Conservation (phyloP, 2,113 vertebrate species). For the Conger conger region DNA sequence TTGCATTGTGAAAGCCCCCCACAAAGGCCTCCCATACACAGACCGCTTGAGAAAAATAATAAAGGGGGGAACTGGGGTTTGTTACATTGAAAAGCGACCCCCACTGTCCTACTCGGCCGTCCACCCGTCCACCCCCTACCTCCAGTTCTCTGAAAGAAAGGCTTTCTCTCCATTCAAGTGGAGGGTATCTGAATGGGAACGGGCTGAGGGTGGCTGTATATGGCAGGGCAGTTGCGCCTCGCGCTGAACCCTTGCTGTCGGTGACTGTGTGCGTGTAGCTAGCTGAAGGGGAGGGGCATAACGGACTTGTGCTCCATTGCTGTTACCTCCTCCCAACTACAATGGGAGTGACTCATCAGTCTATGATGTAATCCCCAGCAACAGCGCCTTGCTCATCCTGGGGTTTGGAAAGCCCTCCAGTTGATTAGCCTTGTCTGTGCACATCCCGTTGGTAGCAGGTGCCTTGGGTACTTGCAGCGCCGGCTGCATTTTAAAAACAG, state of each 20-base stretch:
- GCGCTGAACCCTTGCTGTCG: neutral
- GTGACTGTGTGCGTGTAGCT: slow-evolving; percentile 1
- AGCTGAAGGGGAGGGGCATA: slow-evolving; percentile 21
- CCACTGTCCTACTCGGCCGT: neutral
- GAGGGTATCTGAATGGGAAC: slow-evolving; percentile 59
- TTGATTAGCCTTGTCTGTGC: slow-evolving; percentile 46
- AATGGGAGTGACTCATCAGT: slow-evolving; percentile 57
- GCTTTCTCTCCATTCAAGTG: slow-evolving; percentile 69
- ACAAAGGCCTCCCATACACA: slow-evolving; percentile 53
- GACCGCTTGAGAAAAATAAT: slow-evolving; percentile 50
- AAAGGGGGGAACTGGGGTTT: slow-evolving; percentile 46
- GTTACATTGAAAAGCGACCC: slow-evolving; percentile 45
- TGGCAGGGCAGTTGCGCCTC: slow-evolving; percentile 53
- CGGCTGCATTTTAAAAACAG: neutral
- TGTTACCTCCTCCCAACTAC: slow-evolving; percentile 22
- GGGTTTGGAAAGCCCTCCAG: slow-evolving; percentile 15
- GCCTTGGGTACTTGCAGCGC: slow-evolving; percentile 7
- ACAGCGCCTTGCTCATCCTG: slow-evolving; percentile 53
- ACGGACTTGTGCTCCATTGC: slow-evolving; percentile 36
- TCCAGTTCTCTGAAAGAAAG: slow-evolving; percentile 24
- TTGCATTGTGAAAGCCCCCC: slow-evolving; percentile 67
- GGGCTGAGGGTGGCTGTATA: slow-evolving; percentile 56
- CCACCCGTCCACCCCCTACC: slow-evolving; percentile 14
- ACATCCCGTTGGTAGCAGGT: slow-evolving; percentile 19
- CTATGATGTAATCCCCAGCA: slow-evolving; percentile 66